Base-by-base conservation (phyloP, 1,140 invertebrate genomes). In the Drosophila pandora region DNA sequence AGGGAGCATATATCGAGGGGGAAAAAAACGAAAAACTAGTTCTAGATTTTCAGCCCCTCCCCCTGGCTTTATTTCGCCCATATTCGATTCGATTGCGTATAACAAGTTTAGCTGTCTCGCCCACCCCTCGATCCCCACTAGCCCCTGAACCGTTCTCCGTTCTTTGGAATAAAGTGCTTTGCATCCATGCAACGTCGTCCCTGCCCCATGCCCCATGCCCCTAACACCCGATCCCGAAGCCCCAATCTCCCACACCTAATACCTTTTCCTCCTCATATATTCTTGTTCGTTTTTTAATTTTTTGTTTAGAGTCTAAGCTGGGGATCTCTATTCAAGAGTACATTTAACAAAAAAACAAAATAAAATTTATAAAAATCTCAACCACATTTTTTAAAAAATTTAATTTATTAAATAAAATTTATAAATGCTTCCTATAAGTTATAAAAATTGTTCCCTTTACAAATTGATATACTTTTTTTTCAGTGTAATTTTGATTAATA, bases 81-180 rank as follows among this genome's bases (percentile, higher is more conserved):
- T 87, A 79, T 88, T 88, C 71, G 70, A 76, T 88, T 87, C 75
- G 83, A 87, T 87, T 88, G 82, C 83, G 83, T 87, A 87, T 87
- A 87, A 87, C 82, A 87, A 87, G 83, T 87, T 87, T 87, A 79
- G 70, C 70, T 72, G 78, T 55, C 56, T 53, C 43, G 62, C 62
- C 39, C 12, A 3, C 28, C 55, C 43, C 21, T 41, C 52, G 10
- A 10, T 50, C 12, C 21, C 17, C 22, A 45, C 7, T n/a, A 17
- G 48, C 49, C 17, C 49, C 49, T 23, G 49, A 71, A 48, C 71
- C 53, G 83, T 69, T 79, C 65, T 87, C 81, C 50, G 61, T 59
- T 59, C 58, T 79, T 78, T 17, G 48, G 48, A 73, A 85, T 62
- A 87, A 75, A 78, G 82, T 87, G 83, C 79, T 87, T 87, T 75